Evolutionary conservation across 1,140 invertebrate species (phyloP), one percentile per base, ranked within the genome.

Genomic region (Battus philenor): DNA sequence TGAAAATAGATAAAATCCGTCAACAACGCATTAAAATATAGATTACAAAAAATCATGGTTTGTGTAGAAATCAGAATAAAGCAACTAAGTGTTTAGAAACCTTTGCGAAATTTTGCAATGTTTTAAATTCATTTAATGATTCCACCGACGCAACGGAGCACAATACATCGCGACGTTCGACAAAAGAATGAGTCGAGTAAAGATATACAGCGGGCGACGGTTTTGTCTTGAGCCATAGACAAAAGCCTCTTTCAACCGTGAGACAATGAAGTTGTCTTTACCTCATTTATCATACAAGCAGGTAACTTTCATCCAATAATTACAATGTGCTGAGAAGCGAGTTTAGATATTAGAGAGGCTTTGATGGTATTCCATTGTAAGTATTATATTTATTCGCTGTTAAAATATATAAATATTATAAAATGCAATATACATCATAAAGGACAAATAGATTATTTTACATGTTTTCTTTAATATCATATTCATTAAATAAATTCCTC

Each of bases 241-340:
- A 83, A 83, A 80, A 68, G 70, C 15, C 45, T 68, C 73, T 81
- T 83, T 83, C 69, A 83, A 77, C 56, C 59, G 49, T 53, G 50
- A 71, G 59, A 81, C 76, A 80, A 81, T 76, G 59, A 62, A 50
- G 58, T 62, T 66, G 70, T 72, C 67, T 74, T 68, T 71, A 72
- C 67, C 68, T 81, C 80, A 80, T 84, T 81, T 80, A 78, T 84
- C 77, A 81, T 73, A 74, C 66, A 73, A 59, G 49, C 74, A 78
- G 79, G 75, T 79, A 72, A 83, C 74, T 82, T 78, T 80, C 78
- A 76, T 80, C 66, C 60, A 69, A 70, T 72, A 69, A 83, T 81
- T 79, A 78, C 72, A 82, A 78, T 68, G 73, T 73, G 59, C 51
- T 20, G 18, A 50, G 47, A 55, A 58, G 47, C 47, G 44, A 34